These are phyloP conservation scores for Xiphophorus maculatus DNA, from an alignment of 2,113 vertebrate species.

Conservation along the genomic window DNA sequence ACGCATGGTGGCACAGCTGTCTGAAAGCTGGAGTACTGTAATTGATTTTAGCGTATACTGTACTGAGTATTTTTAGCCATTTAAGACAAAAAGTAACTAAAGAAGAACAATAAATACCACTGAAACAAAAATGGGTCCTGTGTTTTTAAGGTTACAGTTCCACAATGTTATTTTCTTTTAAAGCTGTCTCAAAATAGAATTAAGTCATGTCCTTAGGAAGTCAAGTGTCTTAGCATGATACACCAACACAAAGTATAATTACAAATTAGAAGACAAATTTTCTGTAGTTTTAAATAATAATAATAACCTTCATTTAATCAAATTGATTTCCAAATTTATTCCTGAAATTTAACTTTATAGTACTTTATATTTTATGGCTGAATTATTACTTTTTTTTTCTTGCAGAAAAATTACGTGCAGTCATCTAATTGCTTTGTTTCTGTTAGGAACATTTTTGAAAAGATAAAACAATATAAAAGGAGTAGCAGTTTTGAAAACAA, in stretches of 20 bases:
- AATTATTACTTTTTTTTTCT: too few relatives aligned
- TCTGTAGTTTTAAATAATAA: too few relatives aligned
- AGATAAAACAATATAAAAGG: neutral
- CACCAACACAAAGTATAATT: too few relatives aligned
- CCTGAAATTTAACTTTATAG: too few relatives aligned
- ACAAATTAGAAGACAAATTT: too few relatives aligned
- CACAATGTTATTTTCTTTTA: neutral
- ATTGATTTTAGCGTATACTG: neutral
- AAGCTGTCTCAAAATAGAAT: neutral
- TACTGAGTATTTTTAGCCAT: neutral
- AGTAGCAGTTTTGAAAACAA: neutral
- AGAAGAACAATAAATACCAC: neutral
- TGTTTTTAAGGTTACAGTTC: neutral
- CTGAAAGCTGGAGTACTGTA: slow-evolving; percentile 32
- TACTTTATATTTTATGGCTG: too few relatives aligned
- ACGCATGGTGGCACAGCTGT: slow-evolving; percentile 47
- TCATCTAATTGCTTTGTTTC: neutral
- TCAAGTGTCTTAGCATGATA: neutral
- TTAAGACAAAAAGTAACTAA: neutral
- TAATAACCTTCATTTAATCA: too few relatives aligned
- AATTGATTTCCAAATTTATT: too few relatives aligned
- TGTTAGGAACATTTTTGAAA: neutral
- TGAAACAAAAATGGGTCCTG: neutral
- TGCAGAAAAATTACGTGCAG: too few relatives aligned
- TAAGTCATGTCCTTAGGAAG: neutral